These are phyloP conservation scores for Napeogenes sylphis DNA, from an alignment of 2,888 invertebrate species.

Conservation along the genomic window DNA sequence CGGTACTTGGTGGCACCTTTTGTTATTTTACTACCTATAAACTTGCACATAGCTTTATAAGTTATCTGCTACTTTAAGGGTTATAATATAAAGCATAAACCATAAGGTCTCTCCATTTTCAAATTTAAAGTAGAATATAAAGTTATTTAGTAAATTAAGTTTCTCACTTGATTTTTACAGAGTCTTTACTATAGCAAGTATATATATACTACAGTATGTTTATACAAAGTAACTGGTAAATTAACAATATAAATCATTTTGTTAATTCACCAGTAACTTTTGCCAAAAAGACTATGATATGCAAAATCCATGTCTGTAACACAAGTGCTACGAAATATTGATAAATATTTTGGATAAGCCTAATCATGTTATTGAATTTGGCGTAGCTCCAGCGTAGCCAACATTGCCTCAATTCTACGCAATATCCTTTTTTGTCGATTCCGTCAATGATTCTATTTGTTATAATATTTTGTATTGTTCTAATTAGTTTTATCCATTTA, in stretches of 20 bases:
- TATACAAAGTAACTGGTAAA: too few relatives aligned
- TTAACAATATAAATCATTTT: too few relatives aligned
- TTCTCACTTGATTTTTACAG: too few relatives aligned
- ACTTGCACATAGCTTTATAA: constrained; percentile 19
- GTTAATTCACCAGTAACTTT: neutral
- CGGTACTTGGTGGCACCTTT: constrained; percentile 29
- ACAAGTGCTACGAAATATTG: constrained; percentile 31
- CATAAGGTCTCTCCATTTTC: too few relatives aligned
- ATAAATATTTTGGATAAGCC: constrained; percentile 39
- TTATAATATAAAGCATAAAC: neutral
- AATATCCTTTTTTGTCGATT: constrained; percentile 28
- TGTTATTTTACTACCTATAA: constrained; percentile 25
- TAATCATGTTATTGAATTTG: constrained; percentile 50
- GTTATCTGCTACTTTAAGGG: constrained; percentile 11
- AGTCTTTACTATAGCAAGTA: too few relatives aligned
- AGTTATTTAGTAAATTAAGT: too few relatives aligned
- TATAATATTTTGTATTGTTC: neutral
- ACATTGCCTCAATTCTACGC: constrained; percentile 39
- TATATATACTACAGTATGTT: too few relatives aligned
- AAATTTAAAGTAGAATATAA: too few relatives aligned
- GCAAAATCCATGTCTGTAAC: constrained; percentile 13
- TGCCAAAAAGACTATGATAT: neutral
- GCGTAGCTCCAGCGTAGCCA: constrained; percentile 49
- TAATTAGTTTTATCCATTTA: neutral
- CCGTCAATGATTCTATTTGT: constrained; percentile 9